Evolutionary conservation across 2,797 vertebrate species (phyloP), one percentile per base, ranked within the genome.

Genomic region (Champsocephalus gunnari): DNA sequence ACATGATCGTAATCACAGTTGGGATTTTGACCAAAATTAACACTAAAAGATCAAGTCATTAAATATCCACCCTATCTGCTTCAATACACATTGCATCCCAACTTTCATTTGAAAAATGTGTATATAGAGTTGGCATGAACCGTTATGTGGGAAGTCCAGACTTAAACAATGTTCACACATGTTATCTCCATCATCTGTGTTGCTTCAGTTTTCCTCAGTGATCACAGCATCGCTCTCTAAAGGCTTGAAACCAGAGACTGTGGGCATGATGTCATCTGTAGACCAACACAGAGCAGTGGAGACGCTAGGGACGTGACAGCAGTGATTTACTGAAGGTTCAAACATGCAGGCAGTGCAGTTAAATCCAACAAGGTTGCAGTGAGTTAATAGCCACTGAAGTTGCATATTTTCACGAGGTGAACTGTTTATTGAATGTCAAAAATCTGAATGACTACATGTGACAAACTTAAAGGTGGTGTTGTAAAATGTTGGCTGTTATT

Each of bases 161-260:
- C n/a, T 71, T 53, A 13, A 21, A 60, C 38, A 28, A 16, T 60
- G 51, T 62, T 77, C 60, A 79, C 66, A 74, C 49, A 32, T 83
- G 77, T 71, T 80, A 76, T 67, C 12, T 14, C 16, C 48, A 84
- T 84, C 49, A 66, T 75, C 57, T 47, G 11, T 50, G 66, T 74
- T 57, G 21, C 44, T 43, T 78, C 53, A 28, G 58, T 76, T 79
- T 71, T 45, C 41, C 34, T 75, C 67, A 44, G 45, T 1, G 17
- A 67, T 79, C 64, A 53, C 65, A 65, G 45, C 68, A 62, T 75
- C 12, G 13, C 50, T 67, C 69, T 78, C 67, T 63, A 4, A 80
- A 61, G 71, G 68, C 55, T 34, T 51, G 67, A 87, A 89, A 87
- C 59, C 60, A 72, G 61, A 87, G 62, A 34, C 49, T n/a, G 55